phyloP scores from a whole-genome alignment of 30 jellyfish, hydroid and myxozoan genomes.

The Pseudorhiza aurosa region DNA sequence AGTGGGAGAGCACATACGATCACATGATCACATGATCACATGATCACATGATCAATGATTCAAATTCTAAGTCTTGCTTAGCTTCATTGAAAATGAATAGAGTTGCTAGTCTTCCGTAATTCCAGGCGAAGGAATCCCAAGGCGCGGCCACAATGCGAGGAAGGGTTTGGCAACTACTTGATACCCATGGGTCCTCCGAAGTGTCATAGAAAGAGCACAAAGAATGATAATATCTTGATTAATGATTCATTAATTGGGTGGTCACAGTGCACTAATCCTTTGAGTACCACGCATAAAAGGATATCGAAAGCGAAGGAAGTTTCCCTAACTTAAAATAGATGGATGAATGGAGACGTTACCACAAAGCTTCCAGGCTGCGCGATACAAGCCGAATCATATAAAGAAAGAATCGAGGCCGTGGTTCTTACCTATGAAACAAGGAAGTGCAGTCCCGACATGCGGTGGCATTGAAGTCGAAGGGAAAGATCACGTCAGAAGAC shows the following conservation, averaged over 20 bases:
- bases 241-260: neutral
- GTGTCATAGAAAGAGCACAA: neutral
- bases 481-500: slow-evolving; percentile 75
- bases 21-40: too few species aligned
- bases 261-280: neutral
- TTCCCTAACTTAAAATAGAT: neutral
- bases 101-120: too few species aligned
- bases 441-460: slow-evolving; percentile 70
- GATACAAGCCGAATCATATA: neutral
- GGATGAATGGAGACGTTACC: neutral
- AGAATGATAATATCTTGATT: neutral
- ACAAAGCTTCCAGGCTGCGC: neutral
- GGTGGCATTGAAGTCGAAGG: slow-evolving; percentile 79
- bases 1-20: too few species aligned
- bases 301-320: neutral
- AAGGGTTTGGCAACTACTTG: too few species aligned
- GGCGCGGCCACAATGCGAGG: too few species aligned
- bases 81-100: too few species aligned
- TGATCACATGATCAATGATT: too few species aligned
- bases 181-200: too few species aligned
- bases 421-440: slow-evolving; percentile 83
- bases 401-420: neutral
- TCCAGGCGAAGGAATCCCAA: too few species aligned
- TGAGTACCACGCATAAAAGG: neutral
- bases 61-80: too few species aligned